Conservation (phyloP, 2,113 vertebrate genomes). For the Colossoma macropomum region DNA sequence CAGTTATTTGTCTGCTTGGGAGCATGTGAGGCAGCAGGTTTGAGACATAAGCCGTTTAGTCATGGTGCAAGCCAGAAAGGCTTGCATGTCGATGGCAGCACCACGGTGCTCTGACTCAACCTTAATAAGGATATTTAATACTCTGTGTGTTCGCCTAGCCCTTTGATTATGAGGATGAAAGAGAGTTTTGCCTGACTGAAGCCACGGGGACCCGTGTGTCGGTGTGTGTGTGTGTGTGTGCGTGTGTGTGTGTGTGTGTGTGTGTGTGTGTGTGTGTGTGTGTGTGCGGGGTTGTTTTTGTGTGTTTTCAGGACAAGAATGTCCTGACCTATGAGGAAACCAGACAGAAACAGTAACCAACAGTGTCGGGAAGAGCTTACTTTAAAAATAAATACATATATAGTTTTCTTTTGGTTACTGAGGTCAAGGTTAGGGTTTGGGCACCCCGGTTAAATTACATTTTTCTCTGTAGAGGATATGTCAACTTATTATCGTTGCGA, state of each 20-base stretch:
- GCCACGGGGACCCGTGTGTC: constrained; percentile 39
- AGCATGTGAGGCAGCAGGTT: constrained; percentile 45
- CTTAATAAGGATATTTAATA: constrained; percentile 81
- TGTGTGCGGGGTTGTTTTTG: not conserved
- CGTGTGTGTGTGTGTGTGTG: constrained; percentile 11
- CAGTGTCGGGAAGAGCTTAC: not conserved
- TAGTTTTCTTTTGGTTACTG: not conserved
- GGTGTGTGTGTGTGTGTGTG: constrained; percentile 35
- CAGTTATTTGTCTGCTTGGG: constrained; percentile 23
- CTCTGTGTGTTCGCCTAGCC: constrained; percentile 38
- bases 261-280: constrained; percentile 30
- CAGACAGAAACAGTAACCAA: not conserved
- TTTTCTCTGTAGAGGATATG: too few species aligned
- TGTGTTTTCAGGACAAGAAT: not conserved
- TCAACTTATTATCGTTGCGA: too few species aligned
- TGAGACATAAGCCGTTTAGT: constrained; percentile 55
- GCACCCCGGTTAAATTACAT: too few species aligned
- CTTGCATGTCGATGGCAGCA: constrained; percentile 56
- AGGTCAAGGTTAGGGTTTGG: not conserved
- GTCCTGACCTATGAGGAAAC: not conserved
- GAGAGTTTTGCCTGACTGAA: constrained; percentile 49
- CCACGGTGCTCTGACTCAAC: constrained; percentile 58
- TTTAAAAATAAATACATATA: too few species aligned
- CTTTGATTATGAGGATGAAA: constrained; percentile 62
- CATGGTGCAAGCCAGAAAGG: constrained; percentile 68